Percentiles rank a stretch among this genome's conserved stretches.
These are phyloP conservation scores for Haliclystus octoradiatus DNA, from an alignment of 30 jellyfish, hydroid and myxozoan species.

Conservation along the genomic window DNA sequence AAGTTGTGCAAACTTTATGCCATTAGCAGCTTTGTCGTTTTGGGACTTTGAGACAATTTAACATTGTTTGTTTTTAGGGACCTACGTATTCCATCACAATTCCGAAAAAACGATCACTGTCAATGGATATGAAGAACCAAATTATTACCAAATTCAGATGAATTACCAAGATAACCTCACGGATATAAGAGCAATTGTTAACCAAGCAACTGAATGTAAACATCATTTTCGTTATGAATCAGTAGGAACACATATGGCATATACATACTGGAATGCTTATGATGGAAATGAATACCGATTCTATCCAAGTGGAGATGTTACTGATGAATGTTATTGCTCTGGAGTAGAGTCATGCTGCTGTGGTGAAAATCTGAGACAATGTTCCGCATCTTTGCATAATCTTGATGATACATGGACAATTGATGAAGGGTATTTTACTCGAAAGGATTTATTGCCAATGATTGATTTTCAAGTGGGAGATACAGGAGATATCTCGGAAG, in stretches of 20 bases:
- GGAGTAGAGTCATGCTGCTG: neutral
- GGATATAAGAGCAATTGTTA: neutral
- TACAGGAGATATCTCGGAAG: neutral
- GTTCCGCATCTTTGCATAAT: neutral
- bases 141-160: neutral
- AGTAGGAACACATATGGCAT: neutral
- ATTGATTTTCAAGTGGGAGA: neutral
- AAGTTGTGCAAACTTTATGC: too few species aligned
- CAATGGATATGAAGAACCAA: neutral
- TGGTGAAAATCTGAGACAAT: too few species aligned
- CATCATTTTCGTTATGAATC: neutral
- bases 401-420: neutral
- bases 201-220: neutral
- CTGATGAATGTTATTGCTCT: neutral
- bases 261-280: neutral
- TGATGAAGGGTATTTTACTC: neutral
- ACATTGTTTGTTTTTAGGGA: too few species aligned
- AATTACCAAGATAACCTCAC: neutral
- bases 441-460: neutral
- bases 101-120: neutral
- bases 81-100: neutral
- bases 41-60: too few species aligned
- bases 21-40: too few species aligned
- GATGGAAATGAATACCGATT: neutral
- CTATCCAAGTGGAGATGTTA: neutral